Evolutionary conservation across 2,888 invertebrate species (phyloP), one percentile per base, ranked within the genome.

Genomic region (Tiphia femorata): DNA sequence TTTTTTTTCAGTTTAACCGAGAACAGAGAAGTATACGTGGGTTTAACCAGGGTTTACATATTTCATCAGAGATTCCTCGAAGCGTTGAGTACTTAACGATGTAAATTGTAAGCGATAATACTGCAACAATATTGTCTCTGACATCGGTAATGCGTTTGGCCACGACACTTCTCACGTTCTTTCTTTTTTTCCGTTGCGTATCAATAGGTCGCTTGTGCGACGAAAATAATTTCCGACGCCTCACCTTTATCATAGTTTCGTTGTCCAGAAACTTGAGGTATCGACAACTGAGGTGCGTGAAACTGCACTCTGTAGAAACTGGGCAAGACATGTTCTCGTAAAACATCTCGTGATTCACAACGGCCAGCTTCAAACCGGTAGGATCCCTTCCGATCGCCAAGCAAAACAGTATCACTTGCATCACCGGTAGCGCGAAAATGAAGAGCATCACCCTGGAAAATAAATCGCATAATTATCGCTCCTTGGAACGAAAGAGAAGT

Each of bases 371-470:
- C 2, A 96, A 87, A 43, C 92, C 93, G 54, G 90, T 91, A 0
- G 95, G 95, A 82, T 95, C 95, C 20, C 94, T 87, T 43, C 95
- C 95, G 66, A 95, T 96, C 55, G 96, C 96, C 82, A 96, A 85
- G 81, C 96, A 96, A 87, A 96, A 96, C 54, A 97, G 89, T 52
- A 96, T 93, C 59, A 96, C 95, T 86, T 96, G 95, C 90, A 96
- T 92, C 21, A 95, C 94, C n/a, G 96, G 96, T 73, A 96, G 85
- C 27, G 95, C 93, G 83, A 96, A 96, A 77, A 96, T 95, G 85
- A 97, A 97, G 77, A 96, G 86, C 92, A 97, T 94, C 60, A 96
- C 94, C 37, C 86, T 87, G 73, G 27, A 37, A n/a, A n/a, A n/a
- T n/a, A n/a, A n/a, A n/a, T n/a, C n/a, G n/a, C n/a, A n/a, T n/a